Evolutionary conservation across 2,888 invertebrate species (phyloP).

Genomic region (Mesorhabditis sp.): DNA sequence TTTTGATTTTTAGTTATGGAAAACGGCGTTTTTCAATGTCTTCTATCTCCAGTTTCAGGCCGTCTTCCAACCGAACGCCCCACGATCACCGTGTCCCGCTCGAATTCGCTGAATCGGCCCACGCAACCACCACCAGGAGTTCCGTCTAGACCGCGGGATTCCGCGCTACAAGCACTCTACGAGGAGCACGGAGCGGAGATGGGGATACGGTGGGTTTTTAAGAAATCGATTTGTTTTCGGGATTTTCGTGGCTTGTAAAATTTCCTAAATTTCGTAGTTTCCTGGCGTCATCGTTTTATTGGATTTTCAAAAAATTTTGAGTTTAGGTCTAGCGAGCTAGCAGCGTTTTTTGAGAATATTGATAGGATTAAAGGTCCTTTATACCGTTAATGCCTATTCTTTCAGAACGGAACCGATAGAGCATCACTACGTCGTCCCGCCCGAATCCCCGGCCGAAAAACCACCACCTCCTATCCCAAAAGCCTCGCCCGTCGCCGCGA

Average conservation of each 20-base stretch:
- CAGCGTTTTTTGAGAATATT: no score
- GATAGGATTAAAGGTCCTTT: no score
- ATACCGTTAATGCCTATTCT: no score
- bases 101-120: constrained; percentile 7
- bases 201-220: constrained; percentile 12
- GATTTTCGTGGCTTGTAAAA: no score
- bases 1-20: no score
- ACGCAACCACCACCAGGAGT: constrained; percentile 18
- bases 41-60: not conserved
- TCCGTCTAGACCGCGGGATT: constrained; percentile 21
- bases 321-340: no score
- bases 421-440: not conserved
- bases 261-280: no score
- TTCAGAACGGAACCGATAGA: not conserved
- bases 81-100: not conserved
- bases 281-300: no score
- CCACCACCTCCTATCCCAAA: not conserved
- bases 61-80: not conserved
- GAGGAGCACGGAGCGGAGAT: constrained; percentile 16
- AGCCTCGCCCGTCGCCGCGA: not conserved
- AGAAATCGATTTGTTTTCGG: no score
- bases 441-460: not conserved
- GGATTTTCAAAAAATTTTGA: no score
- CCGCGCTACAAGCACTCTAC: constrained; percentile 16
- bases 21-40: no score